A percentile compares a stretch with the other conserved stretches of the same genome.
Evolutionary conservation across 2,888 invertebrate genomes (phyloP).

Genomic region (Lapara coniferarum): DNA sequence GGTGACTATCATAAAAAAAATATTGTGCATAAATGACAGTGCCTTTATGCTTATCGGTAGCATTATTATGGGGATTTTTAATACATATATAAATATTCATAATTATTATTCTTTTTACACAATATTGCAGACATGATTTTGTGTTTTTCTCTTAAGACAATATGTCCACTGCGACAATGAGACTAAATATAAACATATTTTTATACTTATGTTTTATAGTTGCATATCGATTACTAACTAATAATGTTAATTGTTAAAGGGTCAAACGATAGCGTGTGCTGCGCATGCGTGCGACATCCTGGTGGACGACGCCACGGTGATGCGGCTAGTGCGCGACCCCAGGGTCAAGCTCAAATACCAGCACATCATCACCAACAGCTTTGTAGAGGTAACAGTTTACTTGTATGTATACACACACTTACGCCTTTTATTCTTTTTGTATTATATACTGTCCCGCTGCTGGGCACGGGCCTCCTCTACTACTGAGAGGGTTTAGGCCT

Average conservation of each 20-base stretch:
- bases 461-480: too few relatives aligned
- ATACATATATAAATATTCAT: too few relatives aligned
- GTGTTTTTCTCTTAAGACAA: not conserved
- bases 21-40: too few relatives aligned
- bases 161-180: not conserved
- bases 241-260: slow-evolving; percentile 57
- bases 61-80: too few relatives aligned
- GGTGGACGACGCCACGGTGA: slow-evolving; percentile 98
- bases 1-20: too few relatives aligned
- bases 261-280: slow-evolving; percentile 98
- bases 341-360: slow-evolving; percentile 97
- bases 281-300: slow-evolving; percentile 98
- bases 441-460: not conserved
- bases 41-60: too few relatives aligned
- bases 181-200: too few relatives aligned
- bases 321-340: slow-evolving; percentile 93
- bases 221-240: not conserved
- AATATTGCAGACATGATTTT: not conserved
- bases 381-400: slow-evolving; percentile 90
- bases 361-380: slow-evolving; percentile 98
- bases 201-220: not conserved
- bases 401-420: too few relatives aligned
- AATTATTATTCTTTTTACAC: not conserved
- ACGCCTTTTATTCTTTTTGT: not conserved
- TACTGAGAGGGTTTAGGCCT: too few relatives aligned